Evolutionary conservation across 2,888 invertebrate genomes (phyloP), one percentile per base, ranked within the genome.

Genomic region (Chloromyia formosa): DNA sequence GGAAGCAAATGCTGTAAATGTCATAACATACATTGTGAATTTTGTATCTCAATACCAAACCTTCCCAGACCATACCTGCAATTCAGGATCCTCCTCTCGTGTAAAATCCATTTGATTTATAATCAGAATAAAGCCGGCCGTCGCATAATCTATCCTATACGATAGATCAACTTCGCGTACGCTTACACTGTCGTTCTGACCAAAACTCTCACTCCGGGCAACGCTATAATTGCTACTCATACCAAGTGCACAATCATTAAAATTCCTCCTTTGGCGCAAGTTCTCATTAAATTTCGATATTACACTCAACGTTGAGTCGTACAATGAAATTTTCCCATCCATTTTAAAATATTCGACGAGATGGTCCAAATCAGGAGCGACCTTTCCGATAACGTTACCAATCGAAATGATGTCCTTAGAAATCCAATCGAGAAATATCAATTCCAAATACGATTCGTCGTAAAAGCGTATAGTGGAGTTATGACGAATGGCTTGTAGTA

Each of bases 371-470:
- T 84, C 78, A n/a, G 82, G 16, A 79, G 80, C 18, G 74, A 64
- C 1, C 78, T 74, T 74, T 9, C 45, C 56, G 3, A 20, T 7
- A 7, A 79, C 74, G 62, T 81, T 78, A 1, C 82, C 83, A 23
- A 84, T 66, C 0, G 60, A 77, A 1, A 84, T 80, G 4, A 81
- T 74, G 1, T 75, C 77, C n/a, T 81, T 79, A 0, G 80, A 80
- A 27, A 85, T 76, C 83, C 83, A 84, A 42, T 84, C 80, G 3
- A 85, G 75, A 4, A 85, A 42, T 75, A 82, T 83, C 1, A 85
- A 79, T 79, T 85, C 85, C 68, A 85, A 76, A 77, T 81, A 80
- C 0, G 73, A 75, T 5, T 75, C 77, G 69, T 84, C 80, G 74
- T 82, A 82, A 45, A 82, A 84, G 3, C 81, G 81, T 22, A 83